Base-by-base conservation (phyloP, 2,113 vertebrate species). In the Lepus americanus region DNA sequence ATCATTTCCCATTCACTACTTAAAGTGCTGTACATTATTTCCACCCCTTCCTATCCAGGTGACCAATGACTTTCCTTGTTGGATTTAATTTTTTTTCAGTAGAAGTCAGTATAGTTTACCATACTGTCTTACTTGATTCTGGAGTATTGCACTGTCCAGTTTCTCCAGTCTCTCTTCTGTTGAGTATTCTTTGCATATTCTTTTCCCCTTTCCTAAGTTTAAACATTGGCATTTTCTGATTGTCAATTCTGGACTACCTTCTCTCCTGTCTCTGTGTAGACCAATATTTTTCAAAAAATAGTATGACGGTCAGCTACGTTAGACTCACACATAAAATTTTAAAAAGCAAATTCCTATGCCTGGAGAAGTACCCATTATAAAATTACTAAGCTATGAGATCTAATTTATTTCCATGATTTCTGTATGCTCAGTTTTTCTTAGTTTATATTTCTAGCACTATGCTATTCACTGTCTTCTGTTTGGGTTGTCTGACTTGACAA, bases 381-480 rank as follows among this genome's bases (percentile, higher is more conserved):
- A 67, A 27, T 88, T 74, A 6, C 70, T 55, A 20, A 36, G 7
- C 25, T 73, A 19, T 51, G 63, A 76, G 11, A 63, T 76, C 44
- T 53, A 20, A 82, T 70, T 36, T 84, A 8, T 63, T 77, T 25
- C 20, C 25, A 5, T 36, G 7, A 5, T 67, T 4, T 77, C 16
- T 66, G 0, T 93, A 29, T 77, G 51, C 49, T 70, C 0, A 39
- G 51, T 85, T 39, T 87, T 61, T 16, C 16, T 92, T 81, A 64
- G 61, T 74, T 93, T 78, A 11, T 82, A 66, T 94, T 83, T 89
- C 27, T 81, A 82, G 27, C 33, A 87, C 90, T 87, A 66, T 51
- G 4, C 6, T 93, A 19, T 84, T 94, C 16, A 10, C 22, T 83
- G 3, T 92, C 13, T 89, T 25, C 2, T 13, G 33, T 84, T 95